Percentiles rank a stretch among this genome's conserved stretches.
These are phyloP conservation scores for Acleris emargana DNA, from an alignment of 2,888 invertebrate genomes.

Conservation along the genomic window DNA sequence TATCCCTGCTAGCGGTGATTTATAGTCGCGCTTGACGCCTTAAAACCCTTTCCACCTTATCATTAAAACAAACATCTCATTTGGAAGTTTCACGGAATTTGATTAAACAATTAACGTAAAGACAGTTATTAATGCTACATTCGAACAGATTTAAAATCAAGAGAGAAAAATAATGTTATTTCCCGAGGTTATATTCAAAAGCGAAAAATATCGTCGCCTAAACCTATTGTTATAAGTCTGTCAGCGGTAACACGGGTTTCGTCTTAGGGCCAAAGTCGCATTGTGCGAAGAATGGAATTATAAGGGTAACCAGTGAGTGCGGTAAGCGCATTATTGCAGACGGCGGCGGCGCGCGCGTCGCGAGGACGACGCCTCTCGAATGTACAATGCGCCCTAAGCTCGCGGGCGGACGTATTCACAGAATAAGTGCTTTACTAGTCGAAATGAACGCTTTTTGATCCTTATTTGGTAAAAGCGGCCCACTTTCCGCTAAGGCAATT, in stretches of 20 bases:
- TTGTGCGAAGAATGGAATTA: slow-evolving; percentile 73
- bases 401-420: slow-evolving; percentile 63
- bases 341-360: slow-evolving; percentile 52
- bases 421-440: slow-evolving; percentile 71
- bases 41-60: slow-evolving; percentile 45
- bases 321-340: slow-evolving; percentile 78
- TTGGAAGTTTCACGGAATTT: slow-evolving; percentile 9
- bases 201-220: slow-evolving; percentile 37
- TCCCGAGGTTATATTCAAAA: slow-evolving; percentile 30
- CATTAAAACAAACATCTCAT: slow-evolving; percentile 29
- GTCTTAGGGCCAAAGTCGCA: slow-evolving; percentile 69
- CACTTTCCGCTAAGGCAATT: slow-evolving; percentile 54
- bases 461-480: slow-evolving; percentile 62
- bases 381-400: slow-evolving; percentile 76
- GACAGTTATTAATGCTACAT: neutral
- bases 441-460: slow-evolving; percentile 71
- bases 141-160: neutral
- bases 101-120: slow-evolving; percentile 5
- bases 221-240: slow-evolving; percentile 53
- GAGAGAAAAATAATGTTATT: slow-evolving; percentile 24
- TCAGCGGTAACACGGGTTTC: slow-evolving; percentile 71
- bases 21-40: slow-evolving; percentile 53
- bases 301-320: slow-evolving; percentile 67
- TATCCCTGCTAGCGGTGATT: slow-evolving; percentile 61
- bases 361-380: slow-evolving; percentile 66